Conservation (phyloP, 1,140 invertebrate genomes). For the Dendrolimus kikuchii region DNA sequence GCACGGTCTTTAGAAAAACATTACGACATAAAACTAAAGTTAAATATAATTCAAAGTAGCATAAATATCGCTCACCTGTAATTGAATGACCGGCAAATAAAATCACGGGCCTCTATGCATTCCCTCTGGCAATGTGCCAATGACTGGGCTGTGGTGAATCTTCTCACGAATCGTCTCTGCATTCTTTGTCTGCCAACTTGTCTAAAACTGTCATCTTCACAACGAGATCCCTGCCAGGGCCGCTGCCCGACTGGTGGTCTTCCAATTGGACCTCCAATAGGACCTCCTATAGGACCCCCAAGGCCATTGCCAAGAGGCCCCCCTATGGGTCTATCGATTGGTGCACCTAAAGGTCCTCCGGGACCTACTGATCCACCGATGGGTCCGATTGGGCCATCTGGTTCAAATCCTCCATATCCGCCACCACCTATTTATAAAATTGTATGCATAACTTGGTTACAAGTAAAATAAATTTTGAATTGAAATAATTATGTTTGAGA, state of each 20-base stretch:
- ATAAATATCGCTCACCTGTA: constrained; percentile 73
- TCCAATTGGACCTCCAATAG: constrained; percentile 36
- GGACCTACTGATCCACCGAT: constrained; percentile 28
- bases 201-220: constrained; percentile 87
- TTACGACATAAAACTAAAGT: not conserved
- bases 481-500: not conserved
- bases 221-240: constrained; percentile 68
- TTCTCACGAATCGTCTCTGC: constrained; percentile 83
- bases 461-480: not conserved
- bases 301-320: constrained; percentile 9
- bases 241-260: constrained; percentile 39
- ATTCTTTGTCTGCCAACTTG: constrained; percentile 85
- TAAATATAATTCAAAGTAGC: not conserved
- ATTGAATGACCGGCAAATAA: constrained; percentile 91
- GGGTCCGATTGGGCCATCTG: constrained; percentile 45
- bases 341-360: constrained; percentile 36
- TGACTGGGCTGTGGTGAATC: constrained; percentile 81
- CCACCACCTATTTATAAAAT: constrained; percentile 23
- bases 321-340: constrained; percentile 34
- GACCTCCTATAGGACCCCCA: constrained; percentile 35
- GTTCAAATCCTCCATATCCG: constrained; percentile 47
- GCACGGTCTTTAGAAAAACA: not conserved
- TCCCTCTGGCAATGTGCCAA: constrained; percentile 86
- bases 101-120: constrained; percentile 86
- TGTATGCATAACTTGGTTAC: not conserved